phyloP scores from a whole-genome alignment of 2,797 vertebrate genomes.

The Emydoidea blandingii region DNA sequence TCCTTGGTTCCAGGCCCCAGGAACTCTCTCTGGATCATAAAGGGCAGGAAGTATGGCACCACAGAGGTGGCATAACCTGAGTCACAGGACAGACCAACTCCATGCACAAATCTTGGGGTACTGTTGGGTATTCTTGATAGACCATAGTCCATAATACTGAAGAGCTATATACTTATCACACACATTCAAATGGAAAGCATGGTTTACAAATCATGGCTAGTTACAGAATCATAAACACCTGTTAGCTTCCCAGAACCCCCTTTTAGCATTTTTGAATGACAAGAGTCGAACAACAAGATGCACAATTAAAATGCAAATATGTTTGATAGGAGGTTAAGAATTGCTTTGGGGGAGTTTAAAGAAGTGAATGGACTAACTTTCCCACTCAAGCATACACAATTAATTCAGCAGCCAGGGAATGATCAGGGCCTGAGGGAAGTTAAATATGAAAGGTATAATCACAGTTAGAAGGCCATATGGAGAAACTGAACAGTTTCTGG shows the following conservation, averaged over 20 bases:
- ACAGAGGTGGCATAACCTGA: too few relatives aligned
- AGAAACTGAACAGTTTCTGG: background rate
- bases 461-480: background rate
- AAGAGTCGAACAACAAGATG: fast-evolving
- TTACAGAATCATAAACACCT: background rate
- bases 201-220: background rate
- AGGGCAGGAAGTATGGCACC: background rate
- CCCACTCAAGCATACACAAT: background rate
- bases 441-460: background rate
- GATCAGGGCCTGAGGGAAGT: background rate
- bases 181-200: background rate
- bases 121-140: background rate
- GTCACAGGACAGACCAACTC: background rate
- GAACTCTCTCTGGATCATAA: background rate
- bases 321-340: background rate
- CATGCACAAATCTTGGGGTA: background rate
- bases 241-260: background rate
- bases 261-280: background rate
- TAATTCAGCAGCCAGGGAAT: background rate
- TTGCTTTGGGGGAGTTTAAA: background rate
- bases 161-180: background rate
- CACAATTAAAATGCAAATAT: background rate
- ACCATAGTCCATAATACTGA: background rate
- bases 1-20: background rate
- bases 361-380: background rate